These are phyloP conservation scores for Tolypeutes matacus DNA, from an alignment of 2,797 vertebrate genomes.

Conservation along the genomic window DNA sequence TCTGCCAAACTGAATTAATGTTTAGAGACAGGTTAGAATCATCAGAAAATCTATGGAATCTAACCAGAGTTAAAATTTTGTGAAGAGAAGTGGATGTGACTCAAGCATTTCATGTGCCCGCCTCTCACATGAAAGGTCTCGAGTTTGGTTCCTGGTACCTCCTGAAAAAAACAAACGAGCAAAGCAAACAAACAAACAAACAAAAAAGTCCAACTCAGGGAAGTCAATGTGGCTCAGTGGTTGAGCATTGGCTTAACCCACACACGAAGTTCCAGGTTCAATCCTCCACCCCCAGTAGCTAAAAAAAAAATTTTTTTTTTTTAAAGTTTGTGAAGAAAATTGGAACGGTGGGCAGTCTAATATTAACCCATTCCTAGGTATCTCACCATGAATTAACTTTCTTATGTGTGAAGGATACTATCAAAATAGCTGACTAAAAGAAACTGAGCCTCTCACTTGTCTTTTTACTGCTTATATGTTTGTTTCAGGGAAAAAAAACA, in stretches of 20 bases:
- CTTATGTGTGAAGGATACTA: neutral
- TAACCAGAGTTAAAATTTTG: slow-evolving; percentile 4
- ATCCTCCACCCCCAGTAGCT: no score
- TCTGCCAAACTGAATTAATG: neutral
- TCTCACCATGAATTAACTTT: slow-evolving; percentile 1
- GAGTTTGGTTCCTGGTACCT: no score
- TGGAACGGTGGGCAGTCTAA: neutral
- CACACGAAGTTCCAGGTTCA: no score
- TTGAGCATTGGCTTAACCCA: no score
- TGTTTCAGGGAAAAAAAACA: neutral
- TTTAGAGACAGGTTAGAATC: slow-evolving; percentile 10
- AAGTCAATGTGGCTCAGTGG: no score
- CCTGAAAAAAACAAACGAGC: no score
- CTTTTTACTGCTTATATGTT: neutral
- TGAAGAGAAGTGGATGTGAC: neutral
- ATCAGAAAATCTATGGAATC: neutral
- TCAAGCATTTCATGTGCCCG: no score
- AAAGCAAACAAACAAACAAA: no score
- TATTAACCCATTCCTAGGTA: neutral
- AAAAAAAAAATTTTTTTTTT: no score
- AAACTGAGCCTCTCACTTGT: neutral
- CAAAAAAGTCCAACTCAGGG: no score
- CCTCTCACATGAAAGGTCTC: no score
- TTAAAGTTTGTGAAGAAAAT: neutral
- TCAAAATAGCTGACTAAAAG: neutral